Percentiles rank a stretch among this genome's conserved stretches.
Evolutionary conservation across 2,113 vertebrate species (phyloP).

Genomic region (Paratilapia polleni): DNA sequence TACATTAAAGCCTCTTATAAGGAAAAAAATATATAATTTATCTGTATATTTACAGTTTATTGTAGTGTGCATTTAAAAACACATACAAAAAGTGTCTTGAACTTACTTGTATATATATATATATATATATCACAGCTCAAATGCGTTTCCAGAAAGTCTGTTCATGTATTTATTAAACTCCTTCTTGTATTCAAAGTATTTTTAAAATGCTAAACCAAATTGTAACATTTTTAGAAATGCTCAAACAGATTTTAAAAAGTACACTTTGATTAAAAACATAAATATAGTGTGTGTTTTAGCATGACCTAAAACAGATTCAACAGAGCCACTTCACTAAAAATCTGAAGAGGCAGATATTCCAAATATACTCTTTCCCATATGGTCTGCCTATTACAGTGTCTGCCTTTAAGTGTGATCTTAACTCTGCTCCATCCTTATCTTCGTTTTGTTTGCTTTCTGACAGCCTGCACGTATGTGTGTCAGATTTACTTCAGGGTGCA

Average conservation of each 20-base stretch:
- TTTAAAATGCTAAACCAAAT: background rate
- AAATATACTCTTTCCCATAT: background rate
- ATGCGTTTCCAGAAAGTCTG: no score
- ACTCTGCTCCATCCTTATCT: background rate
- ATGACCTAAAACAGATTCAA: background rate
- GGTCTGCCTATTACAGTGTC: background rate
- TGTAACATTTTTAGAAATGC: background rate
- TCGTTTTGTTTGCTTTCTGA: background rate
- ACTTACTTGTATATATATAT: background rate
- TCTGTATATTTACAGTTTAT: background rate
- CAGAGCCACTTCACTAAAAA: background rate
- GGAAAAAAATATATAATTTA: background rate
- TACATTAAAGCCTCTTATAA: background rate
- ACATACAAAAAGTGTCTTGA: background rate
- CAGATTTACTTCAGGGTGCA: constrained; percentile 47
- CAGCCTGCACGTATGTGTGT: background rate
- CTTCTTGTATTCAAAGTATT: background rate
- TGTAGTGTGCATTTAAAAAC: background rate
- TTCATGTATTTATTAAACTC: background rate
- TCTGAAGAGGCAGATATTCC: background rate
- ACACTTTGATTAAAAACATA: background rate
- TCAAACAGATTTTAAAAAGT: background rate
- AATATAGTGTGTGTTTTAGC: background rate
- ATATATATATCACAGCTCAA: no score
- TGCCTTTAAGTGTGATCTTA: background rate